Conservation (phyloP, 2,797 vertebrate species). For the Megalops cyprinoides region DNA sequence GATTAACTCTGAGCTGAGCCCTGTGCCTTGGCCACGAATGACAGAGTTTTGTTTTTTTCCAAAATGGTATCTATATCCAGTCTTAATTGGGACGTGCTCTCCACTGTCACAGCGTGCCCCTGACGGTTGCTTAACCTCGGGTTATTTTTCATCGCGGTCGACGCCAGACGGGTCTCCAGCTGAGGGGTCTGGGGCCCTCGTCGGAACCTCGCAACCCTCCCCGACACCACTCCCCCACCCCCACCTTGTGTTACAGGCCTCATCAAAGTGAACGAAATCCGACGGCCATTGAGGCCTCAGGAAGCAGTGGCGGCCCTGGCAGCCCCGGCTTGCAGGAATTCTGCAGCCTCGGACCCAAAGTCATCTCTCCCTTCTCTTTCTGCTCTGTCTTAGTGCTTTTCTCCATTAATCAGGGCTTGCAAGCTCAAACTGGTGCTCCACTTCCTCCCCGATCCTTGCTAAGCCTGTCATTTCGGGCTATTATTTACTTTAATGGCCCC, state of each 20-base stretch:
- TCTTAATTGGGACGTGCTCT: constrained; percentile 58
- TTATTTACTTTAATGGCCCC: constrained; percentile 99
- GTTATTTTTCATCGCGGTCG: constrained; percentile 80
- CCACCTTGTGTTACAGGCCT: constrained; percentile 75
- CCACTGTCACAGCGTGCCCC: constrained; percentile 70
- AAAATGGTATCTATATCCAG: constrained; percentile 32
- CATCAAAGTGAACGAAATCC: constrained; percentile 95
- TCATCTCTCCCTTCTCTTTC: constrained; percentile 81
- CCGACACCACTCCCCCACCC: constrained; percentile 57
- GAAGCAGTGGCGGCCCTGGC: constrained; percentile 92
- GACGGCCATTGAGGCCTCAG: constrained; percentile 93
- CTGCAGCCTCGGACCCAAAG: constrained; percentile 90
- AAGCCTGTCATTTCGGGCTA: constrained; percentile 99
- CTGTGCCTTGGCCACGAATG: neutral
- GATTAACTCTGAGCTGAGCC: neutral
- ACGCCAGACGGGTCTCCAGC: constrained; percentile 84
- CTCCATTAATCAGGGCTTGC: constrained; percentile 99
- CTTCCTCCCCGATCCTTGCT: constrained; percentile 98
- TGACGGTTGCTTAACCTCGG: constrained; percentile 71
- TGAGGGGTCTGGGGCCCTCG: constrained; percentile 81
- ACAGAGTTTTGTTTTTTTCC: neutral
- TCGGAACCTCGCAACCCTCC: constrained; percentile 80
- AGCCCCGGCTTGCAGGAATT: constrained; percentile 96
- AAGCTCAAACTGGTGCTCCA: constrained; percentile 97
- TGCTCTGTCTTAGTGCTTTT: constrained; percentile 93